phyloP scores from a whole-genome alignment of 2,113 vertebrate genomes.

The Gopherus evgoodei region DNA sequence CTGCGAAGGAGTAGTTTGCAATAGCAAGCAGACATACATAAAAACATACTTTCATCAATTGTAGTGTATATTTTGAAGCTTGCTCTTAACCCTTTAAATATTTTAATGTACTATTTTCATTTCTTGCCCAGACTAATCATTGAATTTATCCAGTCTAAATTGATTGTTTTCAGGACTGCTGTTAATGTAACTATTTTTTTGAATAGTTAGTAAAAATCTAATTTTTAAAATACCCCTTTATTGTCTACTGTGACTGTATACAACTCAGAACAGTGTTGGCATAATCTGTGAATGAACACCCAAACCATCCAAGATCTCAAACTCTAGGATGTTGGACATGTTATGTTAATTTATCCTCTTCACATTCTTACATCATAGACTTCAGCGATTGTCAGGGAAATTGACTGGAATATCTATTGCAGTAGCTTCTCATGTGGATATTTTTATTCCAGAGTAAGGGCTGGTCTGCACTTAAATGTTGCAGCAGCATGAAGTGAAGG shows the following conservation, averaged over 20 bases:
- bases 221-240: background rate
- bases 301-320: background rate
- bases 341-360: background rate
- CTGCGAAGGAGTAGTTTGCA: background rate
- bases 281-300: background rate
- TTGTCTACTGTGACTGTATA: background rate
- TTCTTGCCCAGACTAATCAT: background rate
- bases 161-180: background rate
- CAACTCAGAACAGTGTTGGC: background rate
- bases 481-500: background rate
- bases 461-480: background rate
- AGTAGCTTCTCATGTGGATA: rapidly evolving
- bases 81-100: background rate
- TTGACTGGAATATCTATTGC: background rate
- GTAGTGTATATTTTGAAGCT: background rate
- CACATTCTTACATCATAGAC: background rate
- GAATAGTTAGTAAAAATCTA: background rate
- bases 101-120: background rate
- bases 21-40: background rate
- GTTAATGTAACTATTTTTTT: background rate
- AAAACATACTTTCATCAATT: background rate
- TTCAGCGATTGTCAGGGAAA: background rate
- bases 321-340: background rate
- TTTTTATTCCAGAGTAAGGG: background rate
- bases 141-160: background rate